phyloP scores from a whole-genome alignment of 2,888 invertebrate genomes.

The Chironomus tentans region DNA sequence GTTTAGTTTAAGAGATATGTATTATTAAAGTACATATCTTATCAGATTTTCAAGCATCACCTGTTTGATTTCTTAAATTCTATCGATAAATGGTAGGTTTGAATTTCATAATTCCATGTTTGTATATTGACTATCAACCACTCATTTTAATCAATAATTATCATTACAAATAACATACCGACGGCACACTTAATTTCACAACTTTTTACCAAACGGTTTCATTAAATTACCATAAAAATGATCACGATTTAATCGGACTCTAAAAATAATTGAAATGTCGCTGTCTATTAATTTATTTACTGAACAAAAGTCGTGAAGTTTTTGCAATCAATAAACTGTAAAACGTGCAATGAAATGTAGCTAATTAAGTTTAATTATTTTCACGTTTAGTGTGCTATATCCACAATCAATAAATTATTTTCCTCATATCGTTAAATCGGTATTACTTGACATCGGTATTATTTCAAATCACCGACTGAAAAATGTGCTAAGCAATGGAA shows the following conservation, averaged over 20 bases:
- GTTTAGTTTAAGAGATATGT: not conserved
- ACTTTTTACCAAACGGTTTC: too few relatives aligned
- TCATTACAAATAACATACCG: too few relatives aligned
- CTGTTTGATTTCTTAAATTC: slow-evolving; percentile 1
- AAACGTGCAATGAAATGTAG: not conserved
- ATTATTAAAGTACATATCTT: not conserved
- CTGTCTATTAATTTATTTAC: not conserved
- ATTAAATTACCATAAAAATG: not conserved
- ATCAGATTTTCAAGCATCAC: not conserved
- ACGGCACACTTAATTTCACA: too few relatives aligned
- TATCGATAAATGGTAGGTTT: not conserved
- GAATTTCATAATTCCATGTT: not conserved
- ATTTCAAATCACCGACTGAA: too few relatives aligned
- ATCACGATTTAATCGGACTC: not conserved
- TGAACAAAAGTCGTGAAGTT: not conserved
- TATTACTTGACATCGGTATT: too few relatives aligned
- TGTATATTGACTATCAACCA: not conserved
- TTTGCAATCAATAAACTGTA: not conserved
- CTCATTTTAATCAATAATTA: too few relatives aligned
- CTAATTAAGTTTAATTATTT: not conserved
- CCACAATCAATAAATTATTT: too few relatives aligned
- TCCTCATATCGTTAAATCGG: too few relatives aligned
- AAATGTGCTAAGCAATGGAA: too few relatives aligned
- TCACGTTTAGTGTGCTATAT: not conserved
- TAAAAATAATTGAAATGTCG: not conserved